Base-by-base conservation (phyloP, 1,140 invertebrate genomes). In the Heliconius nattereri region DNA sequence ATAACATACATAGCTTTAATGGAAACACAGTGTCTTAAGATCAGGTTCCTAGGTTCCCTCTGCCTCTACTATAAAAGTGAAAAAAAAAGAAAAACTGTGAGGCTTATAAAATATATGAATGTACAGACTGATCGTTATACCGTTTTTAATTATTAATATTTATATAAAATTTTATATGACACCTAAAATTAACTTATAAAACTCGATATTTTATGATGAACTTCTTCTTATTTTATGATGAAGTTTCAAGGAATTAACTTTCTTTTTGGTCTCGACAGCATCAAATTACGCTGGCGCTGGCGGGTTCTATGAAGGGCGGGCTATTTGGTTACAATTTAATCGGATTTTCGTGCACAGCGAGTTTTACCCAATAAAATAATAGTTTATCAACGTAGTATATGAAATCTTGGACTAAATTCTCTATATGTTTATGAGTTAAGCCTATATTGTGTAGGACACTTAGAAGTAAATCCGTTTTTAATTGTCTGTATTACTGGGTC, bases 391-490 rank as follows among this genome's bases (percentile, higher is more conserved):
- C 11, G 75, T 60, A 60, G 8, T 60, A 40, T 76, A 70, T 66
- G 16, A 76, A 76, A 37, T 76, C 35, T 75, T 52, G 70, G 6
- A n/a, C 60, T 54, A 35, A 70, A 80, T 70, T 75, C 52, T 76
- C 66, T 73, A 37, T 45, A 45, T 72, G 40, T 57, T 76, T 76
- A 80, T 79, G 74, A 80, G 72, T 7, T 49, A 71, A 78, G 57
- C 49, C 73, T 66, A 45, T 49, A 79, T 79, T 32, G 26, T 40
- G n/a, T 57, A 29, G 23, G 40, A 75, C 45, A 71, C 54, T 35
- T 81, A 66, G 23, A 66, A 66, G 23, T 81, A 78, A 81, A 73
- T 60, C 71, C 37, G 40, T 78, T 37, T 80, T 80, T 81, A 81
- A 78, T 81, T 78, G 71, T 81, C 54, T 73, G 76, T 71, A 77